Conservation (phyloP, 2,888 invertebrate species). For the Furcula furcula region DNA sequence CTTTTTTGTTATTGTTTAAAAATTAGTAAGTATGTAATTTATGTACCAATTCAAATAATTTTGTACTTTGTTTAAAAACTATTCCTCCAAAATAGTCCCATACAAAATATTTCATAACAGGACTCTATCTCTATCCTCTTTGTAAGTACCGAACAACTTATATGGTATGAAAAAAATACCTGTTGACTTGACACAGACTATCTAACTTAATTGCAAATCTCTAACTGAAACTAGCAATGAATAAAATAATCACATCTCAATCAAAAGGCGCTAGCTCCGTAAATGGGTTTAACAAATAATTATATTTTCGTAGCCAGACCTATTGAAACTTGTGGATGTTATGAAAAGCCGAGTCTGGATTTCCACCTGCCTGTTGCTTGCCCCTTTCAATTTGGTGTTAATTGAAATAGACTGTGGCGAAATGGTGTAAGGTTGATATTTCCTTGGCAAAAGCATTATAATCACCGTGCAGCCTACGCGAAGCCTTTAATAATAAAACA, state of each 20-base stretch:
- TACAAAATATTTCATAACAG: too few species aligned
- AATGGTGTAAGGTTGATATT: constrained; percentile 9
- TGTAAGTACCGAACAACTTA: too few species aligned
- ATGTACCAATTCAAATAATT: too few species aligned
- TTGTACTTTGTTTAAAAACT: too few species aligned
- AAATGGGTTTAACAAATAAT: constrained; percentile 20
- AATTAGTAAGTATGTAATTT: too few species aligned
- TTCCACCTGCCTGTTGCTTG: constrained; percentile 41
- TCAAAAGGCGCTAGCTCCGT: constrained; percentile 8
- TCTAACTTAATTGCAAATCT: background rate
- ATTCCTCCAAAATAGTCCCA: too few species aligned
- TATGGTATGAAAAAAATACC: too few species aligned
- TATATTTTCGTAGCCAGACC: constrained; percentile 22
- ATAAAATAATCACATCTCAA: constrained; percentile 6
- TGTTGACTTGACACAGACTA: too few species aligned
- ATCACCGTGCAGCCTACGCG: constrained; percentile 20
- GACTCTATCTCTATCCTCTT: too few species aligned
- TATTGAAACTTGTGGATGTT: constrained; percentile 18
- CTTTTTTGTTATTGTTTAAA: too few species aligned
- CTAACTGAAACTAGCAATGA: background rate
- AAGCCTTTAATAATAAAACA: constrained; percentile 32
- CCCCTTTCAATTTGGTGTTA: constrained; percentile 11
- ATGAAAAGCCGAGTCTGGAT: constrained; percentile 19
- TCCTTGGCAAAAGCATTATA: constrained; percentile 10
- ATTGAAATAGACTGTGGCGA: constrained; percentile 7